These are phyloP conservation scores for Meles meles DNA, from an alignment of 2,113 vertebrate species.

Conservation along the genomic window DNA sequence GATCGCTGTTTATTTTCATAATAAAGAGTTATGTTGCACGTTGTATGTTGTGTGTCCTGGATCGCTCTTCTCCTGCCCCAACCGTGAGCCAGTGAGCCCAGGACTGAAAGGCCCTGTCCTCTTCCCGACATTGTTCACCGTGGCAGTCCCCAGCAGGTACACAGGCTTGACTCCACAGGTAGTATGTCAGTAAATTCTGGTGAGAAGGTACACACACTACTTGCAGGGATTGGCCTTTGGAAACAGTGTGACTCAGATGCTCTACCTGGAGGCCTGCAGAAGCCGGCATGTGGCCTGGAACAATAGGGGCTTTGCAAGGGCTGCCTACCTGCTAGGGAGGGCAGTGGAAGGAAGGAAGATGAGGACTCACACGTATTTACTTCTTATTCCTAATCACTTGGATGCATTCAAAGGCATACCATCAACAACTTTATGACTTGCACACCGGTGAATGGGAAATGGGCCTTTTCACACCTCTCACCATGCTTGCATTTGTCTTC, in stretches of 20 bases:
- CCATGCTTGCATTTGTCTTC: background rate
- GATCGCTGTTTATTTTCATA: background rate
- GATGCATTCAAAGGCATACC: background rate
- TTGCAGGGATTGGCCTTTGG: background rate
- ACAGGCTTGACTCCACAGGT: background rate
- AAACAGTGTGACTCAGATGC: background rate
- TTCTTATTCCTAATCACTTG: background rate
- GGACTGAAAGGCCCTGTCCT: background rate
- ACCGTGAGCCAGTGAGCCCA: background rate
- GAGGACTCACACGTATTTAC: background rate
- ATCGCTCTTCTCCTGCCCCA: background rate
- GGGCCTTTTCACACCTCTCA: background rate
- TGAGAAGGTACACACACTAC: background rate
- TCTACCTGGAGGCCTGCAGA: background rate
- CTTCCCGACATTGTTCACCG: background rate
- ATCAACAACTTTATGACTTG: background rate
- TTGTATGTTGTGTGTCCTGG: background rate
- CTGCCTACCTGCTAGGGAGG: background rate
- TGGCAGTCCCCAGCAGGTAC: background rate
- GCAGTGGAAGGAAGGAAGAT: background rate
- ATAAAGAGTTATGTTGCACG: slow-evolving; percentile 14
- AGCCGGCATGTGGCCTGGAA: background rate
- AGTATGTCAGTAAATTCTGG: background rate
- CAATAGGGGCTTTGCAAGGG: background rate
- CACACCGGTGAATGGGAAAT: background rate